phyloP scores from a whole-genome alignment of 1,140 invertebrate species.

The Macrobrachium nipponense region DNA sequence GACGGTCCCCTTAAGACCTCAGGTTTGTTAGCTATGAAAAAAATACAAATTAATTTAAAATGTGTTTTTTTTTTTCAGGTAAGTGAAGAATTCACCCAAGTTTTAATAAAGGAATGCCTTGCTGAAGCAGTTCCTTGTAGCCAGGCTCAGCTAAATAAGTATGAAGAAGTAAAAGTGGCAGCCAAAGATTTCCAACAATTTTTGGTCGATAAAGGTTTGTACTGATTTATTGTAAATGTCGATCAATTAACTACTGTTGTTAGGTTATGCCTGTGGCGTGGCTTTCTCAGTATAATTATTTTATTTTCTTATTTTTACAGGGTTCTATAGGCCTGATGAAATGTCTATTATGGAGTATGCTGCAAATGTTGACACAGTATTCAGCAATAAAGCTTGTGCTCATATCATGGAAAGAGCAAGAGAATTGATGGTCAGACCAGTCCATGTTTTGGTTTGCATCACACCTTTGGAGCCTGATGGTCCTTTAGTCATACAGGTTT shows the following conservation, averaged over 20 bases:
- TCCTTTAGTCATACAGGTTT: constrained; percentile 44
- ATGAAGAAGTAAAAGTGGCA: constrained; percentile 41
- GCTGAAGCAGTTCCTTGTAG: constrained; percentile 58
- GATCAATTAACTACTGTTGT: background rate
- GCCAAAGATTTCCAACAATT: constrained; percentile 53
- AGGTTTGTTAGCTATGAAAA: too few relatives aligned
- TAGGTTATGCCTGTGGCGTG: too few relatives aligned
- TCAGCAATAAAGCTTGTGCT: constrained; percentile 82
- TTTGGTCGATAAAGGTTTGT: constrained; percentile 51
- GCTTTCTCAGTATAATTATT: background rate
- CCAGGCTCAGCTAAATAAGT: constrained; percentile 50
- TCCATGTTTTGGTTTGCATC: constrained; percentile 80
- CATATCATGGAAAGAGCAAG: constrained; percentile 79
- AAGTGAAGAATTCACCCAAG: constrained; percentile 45
- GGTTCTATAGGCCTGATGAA: constrained; percentile 69
- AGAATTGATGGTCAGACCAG: constrained; percentile 82
- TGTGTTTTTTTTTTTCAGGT: constrained; percentile 29
- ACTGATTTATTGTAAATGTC: background rate
- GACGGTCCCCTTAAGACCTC: too few relatives aligned
- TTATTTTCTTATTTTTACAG: constrained; percentile 38
- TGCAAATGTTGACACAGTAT: constrained; percentile 81
- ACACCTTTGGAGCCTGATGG: constrained; percentile 66
- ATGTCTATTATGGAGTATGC: constrained; percentile 76
- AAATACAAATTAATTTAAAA: too few relatives aligned
- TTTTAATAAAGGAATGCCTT: constrained; percentile 59